These are phyloP conservation scores for Archivesica marissinica DNA, from an alignment of 1,140 invertebrate genomes.

Conservation along the genomic window DNA sequence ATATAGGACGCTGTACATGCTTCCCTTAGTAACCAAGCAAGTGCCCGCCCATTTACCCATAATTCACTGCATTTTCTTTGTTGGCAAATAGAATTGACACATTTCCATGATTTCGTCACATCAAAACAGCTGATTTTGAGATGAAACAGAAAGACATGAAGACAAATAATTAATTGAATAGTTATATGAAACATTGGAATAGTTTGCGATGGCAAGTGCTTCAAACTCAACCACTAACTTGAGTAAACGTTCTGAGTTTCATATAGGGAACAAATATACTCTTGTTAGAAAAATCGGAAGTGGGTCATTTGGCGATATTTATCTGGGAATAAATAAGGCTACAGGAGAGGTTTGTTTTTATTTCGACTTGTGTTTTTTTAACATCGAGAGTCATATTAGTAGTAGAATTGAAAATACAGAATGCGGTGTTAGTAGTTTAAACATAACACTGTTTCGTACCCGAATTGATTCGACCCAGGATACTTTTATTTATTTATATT, in stretches of 20 bases:
- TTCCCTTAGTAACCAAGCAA: constrained; percentile 58
- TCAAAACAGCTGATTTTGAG: constrained; percentile 25
- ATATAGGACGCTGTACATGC: constrained; percentile 52
- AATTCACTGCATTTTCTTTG: constrained; percentile 48
- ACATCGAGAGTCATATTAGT: not conserved
- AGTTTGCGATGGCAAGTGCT: constrained; percentile 39
- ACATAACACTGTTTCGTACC: not conserved
- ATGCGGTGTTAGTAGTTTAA: not conserved
- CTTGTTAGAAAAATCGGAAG: constrained; percentile 99
- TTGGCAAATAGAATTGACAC: constrained; percentile 45
- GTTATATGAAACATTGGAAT: not conserved
- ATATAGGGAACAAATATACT: constrained; percentile 98
- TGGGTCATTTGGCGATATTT: constrained; percentile 99
- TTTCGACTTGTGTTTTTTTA: not conserved
- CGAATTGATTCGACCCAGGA: too few relatives aligned
- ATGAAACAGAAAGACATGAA: constrained; percentile 9
- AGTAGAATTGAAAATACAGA: not conserved
- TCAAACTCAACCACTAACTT: constrained; percentile 24
- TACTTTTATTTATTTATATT: too few relatives aligned
- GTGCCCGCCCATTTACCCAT: constrained; percentile 58
- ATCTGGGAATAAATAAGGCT: constrained; percentile 88
- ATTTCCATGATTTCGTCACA: constrained; percentile 11
- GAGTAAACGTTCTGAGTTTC: constrained; percentile 88
- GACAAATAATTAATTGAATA: not conserved
- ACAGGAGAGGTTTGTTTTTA: constrained; percentile 89